phyloP scores from a whole-genome alignment of 2,888 invertebrate genomes.

The Polydrusus pterygomalis region DNA sequence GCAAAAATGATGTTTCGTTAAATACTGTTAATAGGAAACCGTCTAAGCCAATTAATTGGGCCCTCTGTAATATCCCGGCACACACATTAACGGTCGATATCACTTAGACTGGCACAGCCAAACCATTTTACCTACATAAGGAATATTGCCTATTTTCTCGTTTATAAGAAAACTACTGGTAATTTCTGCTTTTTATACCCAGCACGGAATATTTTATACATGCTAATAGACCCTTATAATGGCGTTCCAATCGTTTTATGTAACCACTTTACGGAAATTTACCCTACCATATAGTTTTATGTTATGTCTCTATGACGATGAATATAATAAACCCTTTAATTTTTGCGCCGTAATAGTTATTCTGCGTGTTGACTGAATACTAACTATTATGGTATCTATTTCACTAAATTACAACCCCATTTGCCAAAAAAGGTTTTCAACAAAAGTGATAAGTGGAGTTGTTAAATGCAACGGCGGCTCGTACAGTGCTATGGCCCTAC shows the following conservation, averaged over 20 bases:
- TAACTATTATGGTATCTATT: no score
- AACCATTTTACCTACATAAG: constrained; percentile 28
- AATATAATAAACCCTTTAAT: constrained; percentile 5
- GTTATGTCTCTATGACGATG: constrained; percentile 3
- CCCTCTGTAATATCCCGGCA: constrained; percentile 7
- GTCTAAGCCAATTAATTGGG: constrained; percentile 20
- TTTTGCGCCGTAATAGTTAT: background rate
- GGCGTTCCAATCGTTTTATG: background rate
- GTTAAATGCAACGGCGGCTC: no score
- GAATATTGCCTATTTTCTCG: constrained; percentile 23
- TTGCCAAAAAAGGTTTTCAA: no score
- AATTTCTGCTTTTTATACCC: constrained; percentile 13
- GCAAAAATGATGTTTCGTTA: background rate
- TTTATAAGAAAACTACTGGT: constrained; percentile 12
- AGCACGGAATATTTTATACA: constrained; percentile 22
- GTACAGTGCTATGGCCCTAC: no score
- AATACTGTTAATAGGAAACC: background rate
- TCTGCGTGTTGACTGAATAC: background rate
- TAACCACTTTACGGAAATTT: constrained; percentile 17
- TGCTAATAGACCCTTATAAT: background rate
- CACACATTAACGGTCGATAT: constrained; percentile 33
- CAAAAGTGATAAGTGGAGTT: no score
- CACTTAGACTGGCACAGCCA: constrained; percentile 25
- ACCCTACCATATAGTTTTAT: constrained; percentile 14
- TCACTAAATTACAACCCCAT: no score